A percentile compares a stretch with the other conserved stretches of the same genome.
phyloP scores from a whole-genome alignment of 2,797 vertebrate genomes.

The Oreortyx pictus region DNA sequence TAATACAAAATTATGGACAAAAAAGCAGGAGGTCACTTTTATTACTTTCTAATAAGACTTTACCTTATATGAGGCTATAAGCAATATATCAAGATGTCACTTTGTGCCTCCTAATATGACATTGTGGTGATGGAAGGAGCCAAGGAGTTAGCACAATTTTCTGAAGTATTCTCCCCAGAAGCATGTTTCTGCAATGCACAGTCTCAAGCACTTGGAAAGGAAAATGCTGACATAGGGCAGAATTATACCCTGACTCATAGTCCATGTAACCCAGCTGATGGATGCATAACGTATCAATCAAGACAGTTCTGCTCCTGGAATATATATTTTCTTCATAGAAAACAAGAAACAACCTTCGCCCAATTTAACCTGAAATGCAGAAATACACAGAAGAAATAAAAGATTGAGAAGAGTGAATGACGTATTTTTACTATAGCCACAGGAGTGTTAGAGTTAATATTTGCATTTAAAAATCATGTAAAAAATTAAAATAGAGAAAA shows the following conservation, averaged over 20 bases:
- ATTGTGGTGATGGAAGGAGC: slow-evolving; percentile 75
- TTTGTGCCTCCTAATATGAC: slow-evolving; percentile 78
- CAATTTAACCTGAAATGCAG: slow-evolving; percentile 21
- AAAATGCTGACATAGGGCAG: slow-evolving; percentile 58
- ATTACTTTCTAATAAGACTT: slow-evolving; percentile 78
- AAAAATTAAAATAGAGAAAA: not conserved
- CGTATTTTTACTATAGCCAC: not conserved
- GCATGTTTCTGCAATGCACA: slow-evolving; percentile 61
- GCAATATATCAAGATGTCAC: slow-evolving; percentile 76
- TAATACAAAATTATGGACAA: slow-evolving; percentile 64
- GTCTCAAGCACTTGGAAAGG: slow-evolving; percentile 38
- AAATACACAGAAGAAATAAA: not conserved
- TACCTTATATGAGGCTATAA: slow-evolving; percentile 76
- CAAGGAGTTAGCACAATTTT: slow-evolving; percentile 74
- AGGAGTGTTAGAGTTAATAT: not conserved
- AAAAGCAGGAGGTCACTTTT: slow-evolving; percentile 74
- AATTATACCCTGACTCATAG: slow-evolving; percentile 74
- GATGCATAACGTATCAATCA: slow-evolving; percentile 63
- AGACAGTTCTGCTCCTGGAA: slow-evolving; percentile 62
- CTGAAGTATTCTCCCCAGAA: slow-evolving; percentile 73
- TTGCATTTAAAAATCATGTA: not conserved
- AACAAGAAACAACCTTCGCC: not conserved
- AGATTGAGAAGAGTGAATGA: not conserved
- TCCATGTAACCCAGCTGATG: slow-evolving; percentile 63
- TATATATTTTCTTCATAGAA: slow-evolving; percentile 40